Percentiles rank a stretch among this genome's conserved stretches.
Conservation (phyloP, 1,140 invertebrate genomes). For the Lordiphosa mommai region DNA sequence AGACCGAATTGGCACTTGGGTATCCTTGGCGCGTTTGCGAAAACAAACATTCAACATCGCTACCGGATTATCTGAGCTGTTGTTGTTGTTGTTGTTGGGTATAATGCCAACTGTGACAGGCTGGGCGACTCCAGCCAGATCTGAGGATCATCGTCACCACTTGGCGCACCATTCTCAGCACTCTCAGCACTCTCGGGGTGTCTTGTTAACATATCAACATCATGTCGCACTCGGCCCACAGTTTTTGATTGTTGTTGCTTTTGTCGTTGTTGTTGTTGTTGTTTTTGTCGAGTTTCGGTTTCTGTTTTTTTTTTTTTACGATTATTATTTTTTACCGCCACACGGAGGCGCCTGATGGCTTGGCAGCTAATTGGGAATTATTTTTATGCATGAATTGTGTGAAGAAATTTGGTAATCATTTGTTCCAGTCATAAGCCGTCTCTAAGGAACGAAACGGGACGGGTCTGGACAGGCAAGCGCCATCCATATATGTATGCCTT, state of each 20-base stretch:
- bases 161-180: slow-evolving; percentile 33
- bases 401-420: slow-evolving; percentile 74
- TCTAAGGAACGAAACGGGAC: no score
- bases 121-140: slow-evolving; percentile 26
- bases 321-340: slow-evolving; percentile 71
- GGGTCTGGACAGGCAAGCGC: slow-evolving; percentile 13
- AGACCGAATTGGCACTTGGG: slow-evolving; percentile 2
- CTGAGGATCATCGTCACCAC: slow-evolving; percentile 49
- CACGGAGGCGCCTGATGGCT: slow-evolving; percentile 51
- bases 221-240: slow-evolving; percentile 67
- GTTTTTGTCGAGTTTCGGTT: slow-evolving; percentile 1
- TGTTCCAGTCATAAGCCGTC: slow-evolving; percentile 42
- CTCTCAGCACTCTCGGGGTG: slow-evolving; percentile 52
- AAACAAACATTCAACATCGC: slow-evolving; percentile 73
- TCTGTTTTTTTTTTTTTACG: slow-evolving; percentile 54
- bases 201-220: slow-evolving; percentile 78
- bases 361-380: slow-evolving; percentile 74
- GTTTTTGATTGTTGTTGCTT: slow-evolving; percentile 36
- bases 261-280: slow-evolving; percentile 20
- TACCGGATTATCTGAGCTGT: slow-evolving; percentile 58
- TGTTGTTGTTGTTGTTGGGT: slow-evolving; percentile 1
- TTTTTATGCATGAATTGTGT: slow-evolving; percentile 77
- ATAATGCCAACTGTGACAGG: slow-evolving; percentile 69
- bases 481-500: background rate
- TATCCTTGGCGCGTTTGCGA: slow-evolving; percentile 53